These are phyloP conservation scores for Palythoa grandiflora DNA, from an alignment of 92 coral and sea anemone genomes.

Conservation along the genomic window DNA sequence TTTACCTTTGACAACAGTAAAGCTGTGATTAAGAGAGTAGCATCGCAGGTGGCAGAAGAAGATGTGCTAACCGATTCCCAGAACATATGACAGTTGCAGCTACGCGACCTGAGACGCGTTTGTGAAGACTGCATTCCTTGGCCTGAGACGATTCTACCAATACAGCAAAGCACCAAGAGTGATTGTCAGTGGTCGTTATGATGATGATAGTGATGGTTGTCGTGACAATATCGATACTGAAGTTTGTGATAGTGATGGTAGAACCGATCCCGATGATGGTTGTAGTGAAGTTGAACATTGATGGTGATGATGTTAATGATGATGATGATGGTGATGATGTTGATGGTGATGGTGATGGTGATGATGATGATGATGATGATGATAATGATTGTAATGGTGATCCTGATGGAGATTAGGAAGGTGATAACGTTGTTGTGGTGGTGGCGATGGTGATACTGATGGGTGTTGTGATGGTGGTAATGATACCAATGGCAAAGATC, in stretches of 20 bases:
- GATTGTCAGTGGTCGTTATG: background rate
- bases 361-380: too few relatives aligned
- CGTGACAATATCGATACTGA: background rate
- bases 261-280: background rate
- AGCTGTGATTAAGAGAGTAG: constrained; percentile 14
- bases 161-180: constrained; percentile 3
- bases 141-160: constrained; percentile 69
- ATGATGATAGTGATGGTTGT: background rate
- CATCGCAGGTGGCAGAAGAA: constrained; percentile 11
- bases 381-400: too few relatives aligned
- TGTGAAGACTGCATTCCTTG: constrained; percentile 78
- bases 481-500: too few relatives aligned
- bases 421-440: too few relatives aligned
- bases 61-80: constrained; percentile 3
- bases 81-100: constrained; percentile 83
- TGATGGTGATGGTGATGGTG: background rate
- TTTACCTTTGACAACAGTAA: background rate
- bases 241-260: background rate
- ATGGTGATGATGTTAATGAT: too few relatives aligned
- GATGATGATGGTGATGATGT: background rate
- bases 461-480: too few relatives aligned
- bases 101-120: constrained; percentile 81
- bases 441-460: too few relatives aligned
- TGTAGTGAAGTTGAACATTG: background rate
- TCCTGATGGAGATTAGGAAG: too few relatives aligned